Evolutionary conservation across 2,797 vertebrate species (phyloP), one percentile per base, ranked within the genome.

Genomic region (Myoxocephalus aenaeus): DNA sequence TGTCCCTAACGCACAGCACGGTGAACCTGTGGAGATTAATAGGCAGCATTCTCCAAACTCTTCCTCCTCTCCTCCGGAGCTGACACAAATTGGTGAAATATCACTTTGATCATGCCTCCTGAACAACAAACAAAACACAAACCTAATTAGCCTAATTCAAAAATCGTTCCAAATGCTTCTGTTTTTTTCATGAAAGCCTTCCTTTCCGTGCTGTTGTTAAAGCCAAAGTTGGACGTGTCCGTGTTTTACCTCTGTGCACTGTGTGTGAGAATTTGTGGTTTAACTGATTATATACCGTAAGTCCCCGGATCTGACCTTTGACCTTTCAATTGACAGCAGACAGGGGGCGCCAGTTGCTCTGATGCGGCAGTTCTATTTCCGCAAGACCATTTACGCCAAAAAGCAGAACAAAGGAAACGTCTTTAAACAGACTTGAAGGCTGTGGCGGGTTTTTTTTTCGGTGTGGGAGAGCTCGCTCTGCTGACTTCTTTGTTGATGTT

Each of bases 21-120:
- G 65, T 62, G 64, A 93, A 94, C 91, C 92, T 89, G 88, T 78
- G 83, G 90, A 93, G 89, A 93, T 93, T 92, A 93, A 93, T 90
- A 91, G 90, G 91, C 89, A 84, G 85, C 73, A 56, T 93, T 91
- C 90, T 88, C 88, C 91, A 82, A 91, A 90, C 86, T 89, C 86
- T 83, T 90, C 90, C 87, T 84, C 80, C 77, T 90, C 88, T 92
- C 90, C 87, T 83, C 83, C 63, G 72, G 86, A 90, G 87, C 92
- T 91, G 93, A 94, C 92, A 93, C 88, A 94, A 94, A 94, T 92
- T 92, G 93, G 91, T 93, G 93, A 94, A 94, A 92, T 94, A 94
- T 93, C 86, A 86, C 92, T 94, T 94, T 94, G 93, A 94, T 95
- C 93, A 89, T 92, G 91, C 79, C 85, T 94, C 86, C 90, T 88